Evolutionary conservation across 2,797 vertebrate species (phyloP).

Genomic region (Phoebastria nigripes): DNA sequence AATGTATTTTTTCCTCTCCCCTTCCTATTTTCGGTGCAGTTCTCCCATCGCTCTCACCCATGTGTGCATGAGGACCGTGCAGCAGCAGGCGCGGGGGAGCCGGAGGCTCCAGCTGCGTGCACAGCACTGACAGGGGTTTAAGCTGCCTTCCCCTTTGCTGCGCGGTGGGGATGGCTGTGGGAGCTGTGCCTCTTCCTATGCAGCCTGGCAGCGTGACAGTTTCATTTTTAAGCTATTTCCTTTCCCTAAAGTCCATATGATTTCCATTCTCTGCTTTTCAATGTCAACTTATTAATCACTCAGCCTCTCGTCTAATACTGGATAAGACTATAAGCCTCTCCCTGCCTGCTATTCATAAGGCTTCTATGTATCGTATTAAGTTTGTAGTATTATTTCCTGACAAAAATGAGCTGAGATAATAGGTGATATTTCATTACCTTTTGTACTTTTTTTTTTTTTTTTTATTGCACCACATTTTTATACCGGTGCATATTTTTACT

Average conservation of each 20-base stretch:
- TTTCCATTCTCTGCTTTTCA: conserved; percentile 42
- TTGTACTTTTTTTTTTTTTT: conserved; percentile 30
- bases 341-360: conserved; percentile 42
- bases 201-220: neutral
- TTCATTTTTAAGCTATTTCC: conserved; percentile 5
- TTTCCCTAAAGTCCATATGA: conserved; percentile 24
- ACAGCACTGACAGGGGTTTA: neutral
- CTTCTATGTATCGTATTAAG: conserved; percentile 15
- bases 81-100: neutral
- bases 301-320: conserved; percentile 14
- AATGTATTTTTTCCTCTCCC: neutral
- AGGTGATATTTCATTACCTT: conserved; percentile 64
- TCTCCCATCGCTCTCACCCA: neutral
- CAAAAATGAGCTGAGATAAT: conserved; percentile 60
- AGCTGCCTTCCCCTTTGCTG: neutral
- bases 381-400: conserved; percentile 64
- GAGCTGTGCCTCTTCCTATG: neutral
- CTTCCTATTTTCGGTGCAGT: neutral
- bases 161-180: neutral
- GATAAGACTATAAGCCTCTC: conserved; percentile 32
- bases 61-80: rapidly evolving
- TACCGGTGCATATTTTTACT: conserved; percentile 41
- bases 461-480: conserved; percentile 54
- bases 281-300: conserved; percentile 26
- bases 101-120: neutral